Percentiles rank a stretch among this genome's conserved stretches.
Conservation (phyloP, 2,113 vertebrate species). For the Aythya baeri region DNA sequence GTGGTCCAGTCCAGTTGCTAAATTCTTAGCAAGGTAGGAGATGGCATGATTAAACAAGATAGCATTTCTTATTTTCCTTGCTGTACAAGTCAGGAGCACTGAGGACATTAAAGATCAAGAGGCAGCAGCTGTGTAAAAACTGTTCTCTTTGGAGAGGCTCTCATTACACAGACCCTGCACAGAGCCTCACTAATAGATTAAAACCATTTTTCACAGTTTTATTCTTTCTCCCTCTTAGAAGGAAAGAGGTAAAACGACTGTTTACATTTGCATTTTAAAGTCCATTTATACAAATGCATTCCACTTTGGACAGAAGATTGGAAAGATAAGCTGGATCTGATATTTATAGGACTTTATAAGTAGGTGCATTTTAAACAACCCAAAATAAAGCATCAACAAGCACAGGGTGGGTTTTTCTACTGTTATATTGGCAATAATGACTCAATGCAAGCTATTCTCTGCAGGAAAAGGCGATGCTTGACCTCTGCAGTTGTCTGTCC, state of each 20-base stretch:
- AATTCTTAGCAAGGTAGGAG: constrained; percentile 70
- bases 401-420: not conserved
- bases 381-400: not conserved
- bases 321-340: not conserved
- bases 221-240: constrained; percentile 10
- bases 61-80: constrained; percentile 73
- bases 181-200: constrained; percentile 16
- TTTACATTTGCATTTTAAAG: constrained; percentile 23
- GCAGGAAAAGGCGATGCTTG: not conserved
- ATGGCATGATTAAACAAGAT: constrained; percentile 70
- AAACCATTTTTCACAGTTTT: constrained; percentile 6
- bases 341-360: not conserved
- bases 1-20: constrained; percentile 71
- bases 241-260: not conserved
- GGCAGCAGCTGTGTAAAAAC: constrained; percentile 44
- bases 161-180: constrained; percentile 53
- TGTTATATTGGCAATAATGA: not conserved
- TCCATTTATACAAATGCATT: not conserved
- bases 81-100: constrained; percentile 51
- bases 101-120: constrained; percentile 66
- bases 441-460: not conserved
- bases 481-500: not conserved
- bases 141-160: constrained; percentile 48
- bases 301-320: not conserved
- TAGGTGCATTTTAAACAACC: not conserved